These are phyloP conservation scores for Silvanus unidentatus DNA, from an alignment of 2,888 invertebrate genomes.

Conservation along the genomic window DNA sequence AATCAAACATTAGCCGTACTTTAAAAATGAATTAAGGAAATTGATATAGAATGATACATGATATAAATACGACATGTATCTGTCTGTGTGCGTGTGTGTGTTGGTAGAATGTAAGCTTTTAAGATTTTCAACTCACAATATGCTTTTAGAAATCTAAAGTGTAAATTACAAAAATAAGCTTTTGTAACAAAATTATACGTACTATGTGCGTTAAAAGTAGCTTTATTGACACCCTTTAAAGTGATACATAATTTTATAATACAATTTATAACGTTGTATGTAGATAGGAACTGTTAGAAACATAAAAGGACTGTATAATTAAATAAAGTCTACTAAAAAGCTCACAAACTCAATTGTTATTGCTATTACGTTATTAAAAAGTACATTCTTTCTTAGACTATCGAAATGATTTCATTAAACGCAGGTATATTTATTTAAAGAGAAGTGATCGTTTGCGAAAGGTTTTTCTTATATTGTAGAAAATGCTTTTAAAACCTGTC, in stretches of 20 bases:
- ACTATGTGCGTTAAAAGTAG: conserved; percentile 33
- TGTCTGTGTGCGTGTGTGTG: too few species aligned
- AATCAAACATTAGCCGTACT: too few species aligned
- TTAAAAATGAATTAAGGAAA: too few species aligned
- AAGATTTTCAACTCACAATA: too few species aligned
- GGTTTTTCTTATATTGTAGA: too few species aligned
- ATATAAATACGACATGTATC: too few species aligned
- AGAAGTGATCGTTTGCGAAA: too few species aligned
- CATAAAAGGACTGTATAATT: conserved; percentile 39
- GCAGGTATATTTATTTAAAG: too few species aligned
- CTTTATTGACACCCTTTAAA: conserved; percentile 39
- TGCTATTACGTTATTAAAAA: conserved; percentile 7
- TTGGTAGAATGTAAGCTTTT: neutral
- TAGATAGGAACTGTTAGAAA: conserved; percentile 36
- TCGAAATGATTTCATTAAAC: too few species aligned
- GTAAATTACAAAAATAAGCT: conserved; percentile 2
- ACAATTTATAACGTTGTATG: conserved; percentile 38
- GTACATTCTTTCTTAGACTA: neutral
- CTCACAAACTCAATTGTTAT: conserved; percentile 32
- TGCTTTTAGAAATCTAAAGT: conserved; percentile 1
- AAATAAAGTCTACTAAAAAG: conserved; percentile 38
- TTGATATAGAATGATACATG: too few species aligned
- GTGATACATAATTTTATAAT: conserved; percentile 40
- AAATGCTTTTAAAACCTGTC: too few species aligned
- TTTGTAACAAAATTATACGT: conserved; percentile 21